Conservation (phyloP, 2,888 invertebrate genomes). For the Apamea crenata region DNA sequence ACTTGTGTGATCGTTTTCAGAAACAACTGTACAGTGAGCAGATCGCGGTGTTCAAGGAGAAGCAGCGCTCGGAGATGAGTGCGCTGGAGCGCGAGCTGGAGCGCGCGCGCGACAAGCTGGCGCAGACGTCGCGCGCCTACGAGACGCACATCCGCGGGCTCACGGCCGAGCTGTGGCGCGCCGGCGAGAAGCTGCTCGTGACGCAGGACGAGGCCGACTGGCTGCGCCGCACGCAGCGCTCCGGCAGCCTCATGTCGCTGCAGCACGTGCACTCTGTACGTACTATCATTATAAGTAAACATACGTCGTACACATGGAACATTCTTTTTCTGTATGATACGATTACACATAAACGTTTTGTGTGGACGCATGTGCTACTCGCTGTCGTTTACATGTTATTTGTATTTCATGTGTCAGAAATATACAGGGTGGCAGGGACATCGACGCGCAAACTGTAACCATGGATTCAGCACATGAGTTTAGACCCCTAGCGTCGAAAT, state of each 20-base stretch:
- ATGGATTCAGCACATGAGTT: too few species aligned
- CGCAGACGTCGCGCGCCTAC: conserved; percentile 79
- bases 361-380: neutral
- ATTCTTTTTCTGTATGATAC: neutral
- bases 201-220: conserved; percentile 90
- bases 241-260: conserved; percentile 86
- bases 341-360: neutral
- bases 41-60: conserved; percentile 87
- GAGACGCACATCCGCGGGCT: conserved; percentile 85
- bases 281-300: conserved; percentile 3
- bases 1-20: conserved; percentile 78
- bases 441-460: too few species aligned
- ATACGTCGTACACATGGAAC: neutral
- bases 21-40: conserved; percentile 92
- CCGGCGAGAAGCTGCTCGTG: conserved; percentile 91
- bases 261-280: conserved; percentile 86
- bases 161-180: conserved; percentile 91
- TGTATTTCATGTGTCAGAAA: too few species aligned
- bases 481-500: too few species aligned
- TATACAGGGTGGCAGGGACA: too few species aligned
- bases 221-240: conserved; percentile 81
- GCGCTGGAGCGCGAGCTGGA: conserved; percentile 86
- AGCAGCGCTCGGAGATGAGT: conserved; percentile 89
- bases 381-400: neutral
- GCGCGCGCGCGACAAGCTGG: conserved; percentile 89